Evolutionary conservation across 1,140 invertebrate species (phyloP), one percentile per base, ranked within the genome.

Genomic region (Cecropterus lyciades): DNA sequence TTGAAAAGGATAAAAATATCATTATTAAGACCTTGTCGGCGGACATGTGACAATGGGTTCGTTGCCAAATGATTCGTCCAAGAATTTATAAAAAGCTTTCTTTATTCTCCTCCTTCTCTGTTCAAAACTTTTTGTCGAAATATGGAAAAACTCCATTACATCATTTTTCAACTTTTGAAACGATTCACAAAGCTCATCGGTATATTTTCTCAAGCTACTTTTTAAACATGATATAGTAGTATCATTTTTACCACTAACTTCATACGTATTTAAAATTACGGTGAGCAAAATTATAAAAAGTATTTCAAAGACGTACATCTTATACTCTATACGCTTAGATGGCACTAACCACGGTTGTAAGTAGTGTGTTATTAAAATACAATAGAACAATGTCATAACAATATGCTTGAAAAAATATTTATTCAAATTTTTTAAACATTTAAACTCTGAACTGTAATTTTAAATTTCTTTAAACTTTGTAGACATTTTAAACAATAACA

Each of bases 31-130:
- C 46, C 46, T 24, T 49, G 8, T 46, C 0, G 46, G 46, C n/a
- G 9, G 4, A 49, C 46, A 49, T n/a, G n/a, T n/a, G n/a, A 15
- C 3, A 1, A 10, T 13, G 1, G 15, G 45, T 10, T 20, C 48
- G 49, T 45, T 3, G n/a, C 57, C 10, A 16, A 70, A 67, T 9
- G 51, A 33, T 60, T 69, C 67, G 15, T 75, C 24, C 1, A 78
- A 60, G 24, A 80, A 75, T 52, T 53, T 66, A 27, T 53, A 43
- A 66, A 77, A 73, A 0, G 65, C 65, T 49, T 65, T 74, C 59
- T 75, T 73, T 8, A 75, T 52, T 48, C 51, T 46, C 53, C 17
- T n/a, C 63, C 75, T 70, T 20, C 40, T 59, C 24, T 27, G 53
- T 51, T 77, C 72, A n/a, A 77, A 7, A 49, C 53, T 60, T 9